Conservation (phyloP, 2,113 vertebrate species). For the Pangasianodon hypophthalmus region DNA sequence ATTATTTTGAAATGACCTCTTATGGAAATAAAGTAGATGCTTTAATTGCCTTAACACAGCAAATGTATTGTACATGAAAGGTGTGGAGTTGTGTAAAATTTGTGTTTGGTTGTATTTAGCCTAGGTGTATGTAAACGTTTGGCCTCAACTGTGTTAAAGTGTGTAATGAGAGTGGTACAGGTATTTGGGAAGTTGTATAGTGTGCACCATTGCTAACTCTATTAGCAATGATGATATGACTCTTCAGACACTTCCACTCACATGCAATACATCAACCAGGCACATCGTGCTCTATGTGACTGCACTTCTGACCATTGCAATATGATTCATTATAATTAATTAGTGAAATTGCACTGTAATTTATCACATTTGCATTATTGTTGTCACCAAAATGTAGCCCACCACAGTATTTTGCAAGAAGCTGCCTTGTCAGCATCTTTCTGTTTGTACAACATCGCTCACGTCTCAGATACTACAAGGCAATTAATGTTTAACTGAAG, state of each 20-base stretch:
- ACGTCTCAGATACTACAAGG: constrained; percentile 56
- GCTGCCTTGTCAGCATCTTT: constrained; percentile 64
- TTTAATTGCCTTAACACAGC: neutral
- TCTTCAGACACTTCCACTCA: constrained; percentile 59
- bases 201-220: neutral
- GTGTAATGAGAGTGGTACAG: neutral
- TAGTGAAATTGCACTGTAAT: constrained; percentile 70
- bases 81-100: neutral
- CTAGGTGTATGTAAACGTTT: neutral
- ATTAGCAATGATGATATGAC: constrained; percentile 53
- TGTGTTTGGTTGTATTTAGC: neutral
- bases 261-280: constrained; percentile 71
- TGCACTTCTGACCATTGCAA: constrained; percentile 68
- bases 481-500: constrained; percentile 58
- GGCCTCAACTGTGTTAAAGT: neutral
- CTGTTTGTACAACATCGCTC: constrained; percentile 57
- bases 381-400: constrained; percentile 68
- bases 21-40: neutral
- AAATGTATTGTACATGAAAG: neutral
- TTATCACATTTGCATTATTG: constrained; percentile 75
- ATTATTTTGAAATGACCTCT: no score
- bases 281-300: constrained; percentile 67
- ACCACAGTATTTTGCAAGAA: constrained; percentile 56
- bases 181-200: neutral
- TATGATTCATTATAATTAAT: constrained; percentile 77